These are phyloP conservation scores for Otocyon megalotis DNA, from an alignment of 2,113 vertebrate species.

Conservation along the genomic window DNA sequence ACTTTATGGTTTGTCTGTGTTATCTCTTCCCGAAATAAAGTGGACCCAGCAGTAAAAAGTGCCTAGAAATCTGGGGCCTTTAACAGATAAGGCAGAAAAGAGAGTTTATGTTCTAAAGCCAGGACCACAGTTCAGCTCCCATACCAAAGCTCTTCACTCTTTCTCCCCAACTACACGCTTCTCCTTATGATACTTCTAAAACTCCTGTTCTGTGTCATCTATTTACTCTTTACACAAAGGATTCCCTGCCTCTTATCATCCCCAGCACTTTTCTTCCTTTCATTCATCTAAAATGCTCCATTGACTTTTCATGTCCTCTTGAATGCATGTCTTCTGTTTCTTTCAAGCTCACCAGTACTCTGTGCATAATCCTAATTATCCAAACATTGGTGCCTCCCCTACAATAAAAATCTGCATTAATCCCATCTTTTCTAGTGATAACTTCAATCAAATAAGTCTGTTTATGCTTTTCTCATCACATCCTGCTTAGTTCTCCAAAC, in stretches of 20 bases:
- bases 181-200: neutral
- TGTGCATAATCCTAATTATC: neutral
- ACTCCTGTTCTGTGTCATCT: neutral
- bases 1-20: neutral
- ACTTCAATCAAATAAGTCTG: neutral
- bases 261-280: neutral
- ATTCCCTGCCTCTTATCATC: neutral
- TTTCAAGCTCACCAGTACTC: neutral
- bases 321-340: neutral
- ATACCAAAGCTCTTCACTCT: neutral
- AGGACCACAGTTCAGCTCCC: neutral
- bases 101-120: neutral
- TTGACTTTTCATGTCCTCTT: neutral
- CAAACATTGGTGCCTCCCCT: neutral
- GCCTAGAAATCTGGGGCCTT: neutral
- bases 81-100: neutral
- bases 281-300: neutral
- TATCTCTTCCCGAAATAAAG: neutral
- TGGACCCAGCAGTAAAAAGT: neutral
- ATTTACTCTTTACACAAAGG: neutral
- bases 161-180: neutral
- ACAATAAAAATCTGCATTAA: neutral
- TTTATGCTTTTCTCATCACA: neutral
- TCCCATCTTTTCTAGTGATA: neutral
- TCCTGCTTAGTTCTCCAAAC: constrained; percentile 38